These are phyloP conservation scores for Psilopogon haemacephalus DNA, from an alignment of 2,113 vertebrate genomes.

Conservation along the genomic window DNA sequence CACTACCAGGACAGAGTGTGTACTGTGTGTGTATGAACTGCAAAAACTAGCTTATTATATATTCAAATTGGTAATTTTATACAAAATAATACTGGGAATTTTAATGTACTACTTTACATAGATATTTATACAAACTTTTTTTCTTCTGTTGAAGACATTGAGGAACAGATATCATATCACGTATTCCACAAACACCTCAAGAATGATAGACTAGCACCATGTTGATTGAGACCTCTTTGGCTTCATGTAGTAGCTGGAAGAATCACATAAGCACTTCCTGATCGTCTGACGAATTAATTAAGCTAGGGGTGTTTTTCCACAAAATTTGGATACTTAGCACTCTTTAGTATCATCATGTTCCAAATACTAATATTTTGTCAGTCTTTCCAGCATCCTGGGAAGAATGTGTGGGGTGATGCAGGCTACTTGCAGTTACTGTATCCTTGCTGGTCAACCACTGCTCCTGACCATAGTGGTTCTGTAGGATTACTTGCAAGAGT, in stretches of 20 bases:
- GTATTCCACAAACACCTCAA: neutral
- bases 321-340: too few species aligned
- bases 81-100: neutral
- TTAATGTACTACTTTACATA: neutral
- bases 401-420: neutral
- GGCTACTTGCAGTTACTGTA: neutral
- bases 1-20: too few species aligned
- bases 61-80: neutral
- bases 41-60: neutral
- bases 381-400: neutral
- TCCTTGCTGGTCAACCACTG: neutral
- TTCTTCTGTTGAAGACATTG: neutral
- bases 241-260: neutral
- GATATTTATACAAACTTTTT: neutral
- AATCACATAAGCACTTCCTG: neutral
- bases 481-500: neutral
- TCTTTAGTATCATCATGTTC: neutral
- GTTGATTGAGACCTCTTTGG: neutral
- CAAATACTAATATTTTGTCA: neutral
- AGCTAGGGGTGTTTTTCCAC: neutral
- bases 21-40: neutral
- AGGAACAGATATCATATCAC: neutral
- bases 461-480: neutral
- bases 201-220: neutral
- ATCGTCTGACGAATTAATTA: neutral